Evolutionary conservation across 2,888 invertebrate genomes (phyloP), one percentile per base, ranked within the genome.

Genomic region (Drosophila meridiana): DNA sequence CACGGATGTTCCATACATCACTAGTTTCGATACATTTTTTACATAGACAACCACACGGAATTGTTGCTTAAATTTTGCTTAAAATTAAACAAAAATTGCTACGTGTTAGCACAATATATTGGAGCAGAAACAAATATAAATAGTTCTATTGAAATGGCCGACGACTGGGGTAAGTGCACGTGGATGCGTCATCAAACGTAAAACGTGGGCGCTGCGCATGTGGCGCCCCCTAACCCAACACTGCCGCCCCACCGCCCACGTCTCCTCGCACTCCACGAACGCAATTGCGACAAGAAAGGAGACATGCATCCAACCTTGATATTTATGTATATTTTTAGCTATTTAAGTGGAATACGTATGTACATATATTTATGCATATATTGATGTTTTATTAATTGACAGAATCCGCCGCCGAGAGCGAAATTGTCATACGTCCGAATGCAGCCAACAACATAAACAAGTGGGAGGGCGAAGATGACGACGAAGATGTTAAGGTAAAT

Each of bases 381-480:
- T 28, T 28, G 9, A 53, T 66, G 34, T 63, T 45, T 52, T 47
- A 50, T 61, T n/a, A 63, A 58, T 36, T 61, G 32, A 47, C 80
- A 93, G 93, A 93, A 90, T 86, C 91, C 79, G 89, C 90, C 76
- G 93, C 92, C 40, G 92, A 93, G 55, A 88, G 90, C 55, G 96
- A 96, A 91, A 96, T 96, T 89, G 95, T 96, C 92, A 95, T 96
- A 93, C 95, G 95, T 92, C 96, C 96, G 90, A 95, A 95, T 94
- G 93, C 94, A 83, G 94, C 95, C 26, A 84, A 78, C 48, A 92
- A 91, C 76, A 85, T 94, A 70, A 96, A 96, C 94, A 97, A 95
- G 94, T 97, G 97, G 97, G 97, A 96, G 93, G 97, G 97, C 89
- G 97, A 97, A 92, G 97, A 97, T 93, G 97, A 97, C 91, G 97